These are phyloP conservation scores for Drosophila sechellia DNA, from an alignment of 1,140 invertebrate genomes.

Conservation along the genomic window DNA sequence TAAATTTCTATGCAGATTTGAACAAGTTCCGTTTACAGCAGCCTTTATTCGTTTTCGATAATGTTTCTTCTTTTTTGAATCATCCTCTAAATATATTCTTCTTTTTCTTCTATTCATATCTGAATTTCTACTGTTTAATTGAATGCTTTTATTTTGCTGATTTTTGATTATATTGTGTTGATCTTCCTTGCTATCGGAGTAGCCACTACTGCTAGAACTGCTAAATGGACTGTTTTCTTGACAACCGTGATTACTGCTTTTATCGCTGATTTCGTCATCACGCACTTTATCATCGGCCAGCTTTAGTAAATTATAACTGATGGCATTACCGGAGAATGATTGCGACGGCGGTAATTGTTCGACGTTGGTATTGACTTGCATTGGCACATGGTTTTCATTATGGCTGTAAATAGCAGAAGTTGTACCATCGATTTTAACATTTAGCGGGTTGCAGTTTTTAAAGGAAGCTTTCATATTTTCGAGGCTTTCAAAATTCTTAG, in stretches of 20 bases:
- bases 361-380: background rate
- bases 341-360: background rate
- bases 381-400: slow-evolving; percentile 12
- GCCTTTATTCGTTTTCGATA: slow-evolving; percentile 57
- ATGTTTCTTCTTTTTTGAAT: slow-evolving; percentile 4
- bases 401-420: background rate
- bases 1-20: slow-evolving; percentile 29
- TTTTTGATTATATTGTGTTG: slow-evolving; percentile 50
- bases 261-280: background rate
- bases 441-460: slow-evolving; percentile 19
- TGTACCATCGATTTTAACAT: slow-evolving; percentile 43
- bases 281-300: slow-evolving; percentile 22
- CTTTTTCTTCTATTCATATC: slow-evolving; percentile 45
- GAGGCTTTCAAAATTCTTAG: background rate
- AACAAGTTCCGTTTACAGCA: slow-evolving; percentile 50
- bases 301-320: slow-evolving; percentile 54
- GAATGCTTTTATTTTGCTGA: slow-evolving; percentile 10
- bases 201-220: slow-evolving; percentile 40
- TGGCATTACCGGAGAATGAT: background rate
- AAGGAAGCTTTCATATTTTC: background rate
- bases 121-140: slow-evolving; percentile 15
- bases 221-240: slow-evolving; percentile 8
- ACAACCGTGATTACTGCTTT: background rate
- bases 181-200: slow-evolving; percentile 40
- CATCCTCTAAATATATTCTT: background rate